Evolutionary conservation across 2,888 invertebrate genomes (phyloP).

Genomic region (Kryphioiulus occultus): DNA sequence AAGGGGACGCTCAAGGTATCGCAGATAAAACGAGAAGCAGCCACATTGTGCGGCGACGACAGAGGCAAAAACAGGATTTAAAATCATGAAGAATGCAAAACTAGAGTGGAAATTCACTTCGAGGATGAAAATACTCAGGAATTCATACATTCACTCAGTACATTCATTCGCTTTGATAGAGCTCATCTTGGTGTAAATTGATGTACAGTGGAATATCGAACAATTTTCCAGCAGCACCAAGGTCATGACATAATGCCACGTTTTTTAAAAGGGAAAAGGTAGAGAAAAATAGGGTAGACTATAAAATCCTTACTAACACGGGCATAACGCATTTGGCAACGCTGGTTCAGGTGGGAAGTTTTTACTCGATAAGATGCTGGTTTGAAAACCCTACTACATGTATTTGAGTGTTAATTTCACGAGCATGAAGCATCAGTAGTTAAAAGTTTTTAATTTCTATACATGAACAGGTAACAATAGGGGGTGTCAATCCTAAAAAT

Average conservation of each 20-base stretch:
- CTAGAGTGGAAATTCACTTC: not conserved
- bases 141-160: not conserved
- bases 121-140: not conserved
- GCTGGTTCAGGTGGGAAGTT: not conserved
- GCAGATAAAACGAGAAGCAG: constrained; percentile 55
- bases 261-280: constrained; percentile 31
- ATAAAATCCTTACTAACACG: constrained; percentile 18
- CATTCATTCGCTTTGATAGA: not conserved
- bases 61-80: not conserved
- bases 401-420: no score
- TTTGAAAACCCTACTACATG: no score
- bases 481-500: no score
- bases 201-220: no score
- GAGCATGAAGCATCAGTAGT: no score
- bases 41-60: constrained; percentile 53
- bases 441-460: no score
- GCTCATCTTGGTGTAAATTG: not conserved
- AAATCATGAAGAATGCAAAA: not conserved
- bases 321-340: not conserved
- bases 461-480: no score
- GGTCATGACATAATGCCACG: not conserved
- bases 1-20: constrained; percentile 56
- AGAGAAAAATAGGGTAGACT: not conserved
- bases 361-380: no score
- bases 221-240: not conserved